These are phyloP conservation scores for Brachionus manjavacas DNA, from an alignment of 1,140 invertebrate species.

Conservation along the genomic window DNA sequence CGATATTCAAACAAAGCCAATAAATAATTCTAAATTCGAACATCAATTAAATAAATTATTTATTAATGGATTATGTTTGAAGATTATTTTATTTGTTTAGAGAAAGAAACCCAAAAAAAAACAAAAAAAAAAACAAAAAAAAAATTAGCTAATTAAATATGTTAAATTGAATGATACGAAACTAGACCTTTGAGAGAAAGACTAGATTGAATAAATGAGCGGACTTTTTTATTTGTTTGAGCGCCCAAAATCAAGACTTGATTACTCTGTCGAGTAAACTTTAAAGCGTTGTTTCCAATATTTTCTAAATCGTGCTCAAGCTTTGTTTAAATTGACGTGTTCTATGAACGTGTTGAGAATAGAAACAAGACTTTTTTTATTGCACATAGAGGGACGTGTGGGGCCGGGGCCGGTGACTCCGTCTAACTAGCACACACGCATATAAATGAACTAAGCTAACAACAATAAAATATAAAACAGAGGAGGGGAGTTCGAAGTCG, in stretches of 20 bases:
- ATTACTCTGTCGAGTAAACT: background rate
- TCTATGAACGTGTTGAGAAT: background rate
- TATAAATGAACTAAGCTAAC: slow-evolving; percentile 2
- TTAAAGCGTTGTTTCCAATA: background rate
- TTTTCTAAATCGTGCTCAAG: background rate
- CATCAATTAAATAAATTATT: background rate
- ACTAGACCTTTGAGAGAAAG: background rate
- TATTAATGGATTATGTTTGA: background rate
- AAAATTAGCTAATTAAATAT: background rate
- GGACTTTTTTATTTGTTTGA: background rate
- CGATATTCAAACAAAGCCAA: too few relatives aligned
- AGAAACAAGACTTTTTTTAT: background rate
- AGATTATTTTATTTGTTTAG: background rate
- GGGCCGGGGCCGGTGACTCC: background rate
- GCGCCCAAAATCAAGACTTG: background rate
- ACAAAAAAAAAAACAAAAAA: background rate
- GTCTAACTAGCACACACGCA: background rate
- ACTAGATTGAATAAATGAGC: background rate
- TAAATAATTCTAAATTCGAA: background rate
- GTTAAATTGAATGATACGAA: background rate
- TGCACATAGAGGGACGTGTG: background rate
- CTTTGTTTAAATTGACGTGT: background rate
- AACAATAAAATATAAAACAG: background rate
- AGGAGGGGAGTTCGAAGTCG: background rate
- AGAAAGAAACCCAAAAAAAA: too few relatives aligned